Conservation (phyloP, 1,140 invertebrate species). For the Listronotus bonariensis region DNA sequence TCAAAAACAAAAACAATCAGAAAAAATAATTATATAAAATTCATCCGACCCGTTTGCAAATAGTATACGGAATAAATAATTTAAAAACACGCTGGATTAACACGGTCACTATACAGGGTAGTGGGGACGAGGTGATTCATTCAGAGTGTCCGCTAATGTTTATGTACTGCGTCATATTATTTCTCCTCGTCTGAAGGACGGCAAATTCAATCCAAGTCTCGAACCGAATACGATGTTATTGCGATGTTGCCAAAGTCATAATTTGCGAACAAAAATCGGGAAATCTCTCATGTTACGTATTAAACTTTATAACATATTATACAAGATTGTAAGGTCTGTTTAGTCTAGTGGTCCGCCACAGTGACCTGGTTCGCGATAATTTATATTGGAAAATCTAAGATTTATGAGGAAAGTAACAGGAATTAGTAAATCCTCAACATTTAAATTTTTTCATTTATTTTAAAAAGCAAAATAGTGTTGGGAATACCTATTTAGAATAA, state of each 20-base stretch:
- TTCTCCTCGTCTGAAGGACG: slow-evolving; percentile 39
- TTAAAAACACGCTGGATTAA: slow-evolving; percentile 35
- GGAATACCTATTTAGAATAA: no score
- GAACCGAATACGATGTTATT: slow-evolving; percentile 8
- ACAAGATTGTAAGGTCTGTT: no score
- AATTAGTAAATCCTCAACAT: no score
- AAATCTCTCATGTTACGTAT: no score
- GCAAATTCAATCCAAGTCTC: slow-evolving; percentile 7
- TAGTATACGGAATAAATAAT: slow-evolving; percentile 28
- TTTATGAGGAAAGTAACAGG: no score
- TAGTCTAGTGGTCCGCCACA: no score
- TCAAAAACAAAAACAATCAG: slow-evolving; percentile 11
- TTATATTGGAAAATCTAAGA: no score
- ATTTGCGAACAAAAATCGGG: background rate
- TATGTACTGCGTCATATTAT: slow-evolving; percentile 45
- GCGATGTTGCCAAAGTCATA: slow-evolving; percentile 1
- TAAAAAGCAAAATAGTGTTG: no score
- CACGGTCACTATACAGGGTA: slow-evolving; percentile 39
- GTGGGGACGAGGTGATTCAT: slow-evolving; percentile 42
- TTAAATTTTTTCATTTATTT: no score
- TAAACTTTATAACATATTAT: no score
- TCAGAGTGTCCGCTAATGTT: slow-evolving; percentile 43
- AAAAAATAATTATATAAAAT: slow-evolving; percentile 13
- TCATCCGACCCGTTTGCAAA: slow-evolving; percentile 12
- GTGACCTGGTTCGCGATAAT: no score